A percentile compares a stretch with the other conserved stretches of the same genome.
Evolutionary conservation across 2,113 vertebrate species (phyloP).

Genomic region (Potamarius usumacintae): DNA sequence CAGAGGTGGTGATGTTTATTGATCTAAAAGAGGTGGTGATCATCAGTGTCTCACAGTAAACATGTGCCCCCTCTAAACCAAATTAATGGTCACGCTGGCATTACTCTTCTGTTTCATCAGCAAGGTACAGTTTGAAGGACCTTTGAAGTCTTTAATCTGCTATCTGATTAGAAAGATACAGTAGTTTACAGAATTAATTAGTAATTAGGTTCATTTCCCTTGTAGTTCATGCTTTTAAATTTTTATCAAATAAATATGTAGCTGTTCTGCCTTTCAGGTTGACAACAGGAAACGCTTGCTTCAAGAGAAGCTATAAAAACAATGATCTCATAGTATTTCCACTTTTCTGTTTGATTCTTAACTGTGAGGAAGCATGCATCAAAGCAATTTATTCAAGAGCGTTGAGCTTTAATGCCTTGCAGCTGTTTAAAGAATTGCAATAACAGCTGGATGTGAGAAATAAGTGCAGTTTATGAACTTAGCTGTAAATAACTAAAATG

Average conservation of each 20-base stretch:
- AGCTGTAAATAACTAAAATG: slow-evolving; percentile 58
- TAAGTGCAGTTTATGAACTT: slow-evolving; percentile 62
- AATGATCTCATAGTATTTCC: slow-evolving; percentile 57
- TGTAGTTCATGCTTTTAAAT: not conserved
- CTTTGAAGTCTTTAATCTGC: not conserved
- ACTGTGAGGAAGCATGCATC: slow-evolving; percentile 58
- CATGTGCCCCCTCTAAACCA: not conserved
- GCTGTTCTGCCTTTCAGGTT: slow-evolving; percentile 32
- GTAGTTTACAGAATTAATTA: not conserved
- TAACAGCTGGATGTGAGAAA: slow-evolving; percentile 59
- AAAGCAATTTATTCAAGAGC: slow-evolving; percentile 61
- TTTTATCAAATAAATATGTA: slow-evolving; percentile 24
- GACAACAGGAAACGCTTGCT: slow-evolving; percentile 16
- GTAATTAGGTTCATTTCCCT: not conserved
- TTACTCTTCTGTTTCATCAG: not conserved
- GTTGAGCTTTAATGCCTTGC: slow-evolving; percentile 57
- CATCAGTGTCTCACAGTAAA: not conserved
- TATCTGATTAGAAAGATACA: not conserved
- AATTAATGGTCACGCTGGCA: not conserved
- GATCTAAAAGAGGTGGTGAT: too few species aligned
- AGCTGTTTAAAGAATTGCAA: slow-evolving; percentile 63
- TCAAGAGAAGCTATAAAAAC: slow-evolving; percentile 42
- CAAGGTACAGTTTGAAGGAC: not conserved
- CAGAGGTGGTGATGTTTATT: not conserved
- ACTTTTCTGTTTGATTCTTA: slow-evolving; percentile 54